Percentiles rank a stretch among this genome's conserved stretches.
phyloP scores from a whole-genome alignment of 2,797 vertebrate genomes.

The Hemibagrus guttatus region DNA sequence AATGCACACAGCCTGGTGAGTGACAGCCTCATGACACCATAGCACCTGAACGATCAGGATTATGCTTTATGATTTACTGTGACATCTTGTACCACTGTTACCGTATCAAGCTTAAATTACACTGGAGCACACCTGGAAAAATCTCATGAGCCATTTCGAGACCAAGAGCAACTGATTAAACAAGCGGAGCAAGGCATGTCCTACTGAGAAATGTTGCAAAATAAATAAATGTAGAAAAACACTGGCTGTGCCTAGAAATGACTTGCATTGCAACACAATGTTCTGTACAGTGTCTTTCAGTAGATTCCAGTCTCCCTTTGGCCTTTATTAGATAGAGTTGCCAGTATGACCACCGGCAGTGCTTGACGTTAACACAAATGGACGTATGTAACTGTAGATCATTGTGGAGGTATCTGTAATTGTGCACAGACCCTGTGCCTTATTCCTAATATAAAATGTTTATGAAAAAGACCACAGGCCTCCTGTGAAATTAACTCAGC shows the following conservation, averaged over 20 bases:
- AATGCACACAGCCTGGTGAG: background rate
- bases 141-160: background rate
- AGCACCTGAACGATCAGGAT: background rate
- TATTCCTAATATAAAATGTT: background rate
- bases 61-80: background rate
- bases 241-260: no score
- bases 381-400: slow-evolving; percentile 33
- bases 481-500: background rate
- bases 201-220: background rate
- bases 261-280: background rate
- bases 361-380: slow-evolving; percentile 14
- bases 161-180: background rate
- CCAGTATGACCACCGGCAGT: background rate
- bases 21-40: background rate
- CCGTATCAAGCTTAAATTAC: background rate
- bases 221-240: background rate
- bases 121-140: background rate
- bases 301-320: slow-evolving; percentile 7
- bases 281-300: slow-evolving; percentile 5
- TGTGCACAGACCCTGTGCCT: background rate
- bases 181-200: background rate
- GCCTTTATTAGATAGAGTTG: slow-evolving; percentile 21
- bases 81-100: background rate
- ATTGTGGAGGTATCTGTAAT: background rate
- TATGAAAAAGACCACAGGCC: background rate